Evolutionary conservation across 1,140 invertebrate genomes (phyloP), one percentile per base, ranked within the genome.

Genomic region (Drosophila bifasciata): DNA sequence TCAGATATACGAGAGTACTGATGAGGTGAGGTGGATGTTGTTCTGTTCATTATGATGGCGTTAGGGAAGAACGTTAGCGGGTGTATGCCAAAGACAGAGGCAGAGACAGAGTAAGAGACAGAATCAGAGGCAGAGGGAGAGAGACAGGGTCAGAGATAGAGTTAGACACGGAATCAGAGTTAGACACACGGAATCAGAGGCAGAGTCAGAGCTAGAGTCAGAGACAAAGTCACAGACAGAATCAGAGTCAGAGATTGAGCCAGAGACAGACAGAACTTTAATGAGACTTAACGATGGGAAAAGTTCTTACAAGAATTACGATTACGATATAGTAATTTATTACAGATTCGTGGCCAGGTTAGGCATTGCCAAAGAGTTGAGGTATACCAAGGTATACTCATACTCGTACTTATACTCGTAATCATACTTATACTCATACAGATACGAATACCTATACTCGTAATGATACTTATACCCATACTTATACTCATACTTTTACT

Each of bases 241-340:
- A n/a, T n/a, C n/a, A n/a, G 48, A 32, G 3, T 17, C 23, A 9
- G n/a, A 16, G 48, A 48, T 5, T 9, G 32, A 79, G 56, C 61
- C 64, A 66, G 61, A 57, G 71, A 58, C 49, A 21, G 19, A 7
- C 72, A 64, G n/a, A n/a, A 64, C 58, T 68, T 39, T 57, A 76
- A 76, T 80, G 60, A 67, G 55, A 73, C 50, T 48, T 76, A 83
- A 75, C 53, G 58, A 84, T 83, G 79, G 52, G 79, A 83, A 75
- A 51, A 62, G 56, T 62, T 67, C 46, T 49, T 21, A 64, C 50
- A 48, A 70, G 55, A 70, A 70, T 77, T n/a, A n/a, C n/a, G 74
- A 77, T 79, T 69, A 80, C 79, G 48, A 64, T 64, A 21, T 43
- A 25, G 73, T 63, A 63, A 67, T 66, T 68, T 68, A 67, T 67